Base-by-base conservation (phyloP, 2,888 invertebrate species). In the Beris chalybata region DNA sequence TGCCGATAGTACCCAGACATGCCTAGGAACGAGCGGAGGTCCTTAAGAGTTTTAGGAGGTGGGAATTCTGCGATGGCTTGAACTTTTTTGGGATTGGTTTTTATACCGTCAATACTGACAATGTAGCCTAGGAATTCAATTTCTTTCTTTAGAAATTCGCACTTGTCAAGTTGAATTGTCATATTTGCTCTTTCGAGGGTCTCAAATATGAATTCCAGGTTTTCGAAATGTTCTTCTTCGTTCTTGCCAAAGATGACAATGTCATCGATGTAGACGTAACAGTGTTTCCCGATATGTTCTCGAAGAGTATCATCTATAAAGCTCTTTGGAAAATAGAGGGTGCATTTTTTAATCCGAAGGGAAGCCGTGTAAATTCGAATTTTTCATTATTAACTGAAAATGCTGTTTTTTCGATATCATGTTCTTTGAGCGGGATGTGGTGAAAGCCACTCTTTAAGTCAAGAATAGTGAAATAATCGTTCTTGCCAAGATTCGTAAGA, bases 121-220 rank as follows among this genome's bases (percentile, higher is more conserved):
- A n/a, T n/a, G n/a, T n/a, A n/a, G n/a, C n/a, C n/a, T n/a, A n/a
- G n/a, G n/a, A n/a, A n/a, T n/a, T n/a, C n/a, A n/a, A n/a, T n/a
- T n/a, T n/a, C n/a, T n/a, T n/a, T n/a, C n/a, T n/a, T n/a, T n/a
- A n/a, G n/a, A n/a, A n/a, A n/a, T n/a, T n/a, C n/a, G n/a, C 22
- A 63, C 43, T 63, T 53, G 31, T 53, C 53, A 22, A 63, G 53
- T 48, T 63, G 57, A 45, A 57, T 57, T n/a, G 15, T 55, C 55
- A 55, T 32, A 31, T 55, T 30, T 30, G n/a, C n/a, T n/a, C n/a
- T n/a, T n/a, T n/a, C n/a, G n/a, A n/a, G n/a, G n/a, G n/a, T n/a
- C n/a, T n/a, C n/a, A n/a, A n/a, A n/a, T n/a, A n/a, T n/a, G n/a
- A n/a, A n/a, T n/a, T n/a, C n/a, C n/a, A n/a, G n/a, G n/a, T n/a